A percentile compares a stretch with the other conserved stretches of the same genome.
Evolutionary conservation across 2,888 invertebrate species (phyloP).

Genomic region (Stenichneumon culpator): DNA sequence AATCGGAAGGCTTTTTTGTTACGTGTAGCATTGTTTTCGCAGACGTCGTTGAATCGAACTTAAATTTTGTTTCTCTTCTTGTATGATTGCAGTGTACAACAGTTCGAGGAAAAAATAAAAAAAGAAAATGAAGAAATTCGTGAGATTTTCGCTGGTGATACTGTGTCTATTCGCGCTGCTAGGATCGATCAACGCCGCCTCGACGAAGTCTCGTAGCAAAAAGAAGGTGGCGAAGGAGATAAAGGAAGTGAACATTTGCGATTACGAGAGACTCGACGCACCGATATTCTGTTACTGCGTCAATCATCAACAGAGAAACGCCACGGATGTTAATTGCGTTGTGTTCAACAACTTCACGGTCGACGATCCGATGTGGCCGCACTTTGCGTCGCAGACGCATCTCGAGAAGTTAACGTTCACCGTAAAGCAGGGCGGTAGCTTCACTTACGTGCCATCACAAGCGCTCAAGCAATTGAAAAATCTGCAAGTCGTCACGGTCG

Average conservation of each 20-base stretch:
- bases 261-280: conserved; percentile 86
- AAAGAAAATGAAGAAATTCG: conserved; percentile 63
- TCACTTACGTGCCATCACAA: conserved; percentile 91
- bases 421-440: conserved; percentile 89
- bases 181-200: conserved; percentile 61
- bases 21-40: neutral
- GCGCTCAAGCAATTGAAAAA: conserved; percentile 89
- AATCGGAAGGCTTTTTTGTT: neutral
- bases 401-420: conserved; percentile 91
- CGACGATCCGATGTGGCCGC: conserved; percentile 91
- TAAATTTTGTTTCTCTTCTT: conserved; percentile 29
- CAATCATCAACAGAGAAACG: conserved; percentile 85
- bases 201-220: conserved; percentile 74
- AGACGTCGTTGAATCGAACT: neutral
- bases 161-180: conserved; percentile 64
- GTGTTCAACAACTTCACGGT: conserved; percentile 90
- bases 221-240: conserved; percentile 76
- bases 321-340: conserved; percentile 92
- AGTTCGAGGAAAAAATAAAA: neutral
- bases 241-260: conserved; percentile 86
- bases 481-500: conserved; percentile 89
- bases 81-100: conserved; percentile 60
- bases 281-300: conserved; percentile 91
- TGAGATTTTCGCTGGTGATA: conserved; percentile 55
- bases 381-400: conserved; percentile 91